A percentile compares a stretch with the other conserved stretches of the same genome.
phyloP scores from a whole-genome alignment of 2,113 vertebrate species.

The Gorilla gorilla region DNA sequence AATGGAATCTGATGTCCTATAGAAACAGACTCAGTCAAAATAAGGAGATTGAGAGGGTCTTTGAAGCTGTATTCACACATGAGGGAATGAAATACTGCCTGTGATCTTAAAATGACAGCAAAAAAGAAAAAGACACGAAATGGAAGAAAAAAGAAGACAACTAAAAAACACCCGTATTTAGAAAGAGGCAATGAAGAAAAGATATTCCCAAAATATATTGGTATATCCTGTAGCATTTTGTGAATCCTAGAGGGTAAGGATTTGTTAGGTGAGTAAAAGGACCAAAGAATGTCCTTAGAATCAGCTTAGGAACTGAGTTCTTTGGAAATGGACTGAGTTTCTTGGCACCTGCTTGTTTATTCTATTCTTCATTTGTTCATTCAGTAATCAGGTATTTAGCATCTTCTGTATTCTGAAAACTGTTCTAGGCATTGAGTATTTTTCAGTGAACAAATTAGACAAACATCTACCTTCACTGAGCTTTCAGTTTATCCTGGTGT shows the following conservation, averaged over 20 bases:
- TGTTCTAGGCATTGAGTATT: not conserved
- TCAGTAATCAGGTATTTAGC: not conserved
- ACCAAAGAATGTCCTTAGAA: not conserved
- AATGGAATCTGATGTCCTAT: not conserved
- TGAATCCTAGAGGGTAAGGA: not conserved
- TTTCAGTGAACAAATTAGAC: not conserved
- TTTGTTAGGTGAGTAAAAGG: not conserved
- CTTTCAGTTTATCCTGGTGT: not conserved
- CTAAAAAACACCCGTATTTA: not conserved
- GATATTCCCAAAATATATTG: not conserved
- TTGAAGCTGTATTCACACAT: not conserved
- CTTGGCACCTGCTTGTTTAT: not conserved
- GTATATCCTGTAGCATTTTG: not conserved
- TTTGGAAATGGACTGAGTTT: not conserved
- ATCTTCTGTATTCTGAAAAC: not conserved
- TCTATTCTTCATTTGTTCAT: not conserved
- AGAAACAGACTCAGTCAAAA: slow-evolving; percentile 2
- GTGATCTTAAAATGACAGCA: not conserved
- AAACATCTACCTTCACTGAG: not conserved
- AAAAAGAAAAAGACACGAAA: not conserved
- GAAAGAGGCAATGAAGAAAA: not conserved
- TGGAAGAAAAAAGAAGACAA: not conserved
- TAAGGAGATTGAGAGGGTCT: not conserved
- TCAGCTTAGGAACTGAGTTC: not conserved
- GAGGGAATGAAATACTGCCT: not conserved